Evolutionary conservation across 2,888 invertebrate species (phyloP).

Genomic region (Andrena camellia): DNA sequence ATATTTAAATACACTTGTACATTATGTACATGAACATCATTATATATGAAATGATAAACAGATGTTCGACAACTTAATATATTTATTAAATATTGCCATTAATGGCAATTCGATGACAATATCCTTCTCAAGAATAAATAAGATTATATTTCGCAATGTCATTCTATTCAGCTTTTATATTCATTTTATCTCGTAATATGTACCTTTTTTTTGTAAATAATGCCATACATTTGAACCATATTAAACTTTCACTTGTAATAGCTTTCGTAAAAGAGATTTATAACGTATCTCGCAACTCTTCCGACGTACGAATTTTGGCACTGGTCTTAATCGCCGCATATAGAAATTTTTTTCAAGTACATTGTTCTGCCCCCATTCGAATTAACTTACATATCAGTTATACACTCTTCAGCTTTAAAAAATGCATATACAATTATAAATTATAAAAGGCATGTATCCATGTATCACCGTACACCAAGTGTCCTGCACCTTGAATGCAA

Average conservation of each 20-base stretch:
- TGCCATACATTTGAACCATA: slow-evolving; percentile 21
- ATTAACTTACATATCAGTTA: slow-evolving; percentile 6
- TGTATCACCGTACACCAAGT: slow-evolving; percentile 36
- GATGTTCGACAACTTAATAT: slow-evolving; percentile 9
- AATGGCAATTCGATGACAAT: slow-evolving; percentile 12
- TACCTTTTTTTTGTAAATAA: slow-evolving; percentile 8
- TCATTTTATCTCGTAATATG: slow-evolving; percentile 19
- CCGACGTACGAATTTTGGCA: slow-evolving; percentile 46
- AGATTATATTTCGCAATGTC: slow-evolving; percentile 19
- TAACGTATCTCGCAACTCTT: slow-evolving; percentile 6
- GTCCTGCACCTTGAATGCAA: slow-evolving; percentile 63
- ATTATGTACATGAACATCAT: slow-evolving; percentile 16
- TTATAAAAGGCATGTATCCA: slow-evolving; percentile 49
- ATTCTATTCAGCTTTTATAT: slow-evolving; percentile 8
- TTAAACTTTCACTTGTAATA: slow-evolving; percentile 29
- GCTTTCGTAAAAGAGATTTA: slow-evolving; percentile 12
- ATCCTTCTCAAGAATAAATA: slow-evolving; percentile 36
- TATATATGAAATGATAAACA: slow-evolving; percentile 15
- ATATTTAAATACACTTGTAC: slow-evolving; percentile 37
- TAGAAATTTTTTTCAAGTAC: slow-evolving; percentile 25
- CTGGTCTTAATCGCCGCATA: slow-evolving; percentile 26
- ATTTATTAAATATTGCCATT: slow-evolving; percentile 1
- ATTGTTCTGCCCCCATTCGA: neutral
- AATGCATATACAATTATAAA: slow-evolving; percentile 44
- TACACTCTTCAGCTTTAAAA: slow-evolving; percentile 5